Evolutionary conservation across 1,140 invertebrate species (phyloP), one percentile per base, ranked within the genome.

Genomic region (Nasonia longicornis): DNA sequence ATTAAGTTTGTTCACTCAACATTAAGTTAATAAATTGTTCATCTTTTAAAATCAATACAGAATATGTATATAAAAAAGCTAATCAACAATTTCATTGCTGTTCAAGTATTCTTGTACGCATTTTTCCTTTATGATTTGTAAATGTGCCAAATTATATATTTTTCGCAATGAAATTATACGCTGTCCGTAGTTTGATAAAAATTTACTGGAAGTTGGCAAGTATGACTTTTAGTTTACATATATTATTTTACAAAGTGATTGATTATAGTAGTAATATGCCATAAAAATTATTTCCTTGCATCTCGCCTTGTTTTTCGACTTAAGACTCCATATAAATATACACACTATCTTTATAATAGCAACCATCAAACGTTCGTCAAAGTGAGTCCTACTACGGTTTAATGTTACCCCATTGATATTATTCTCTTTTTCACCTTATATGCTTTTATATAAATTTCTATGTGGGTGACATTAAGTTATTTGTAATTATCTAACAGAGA

Each of bases 191-290:
- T 64, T 72, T 48, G n/a, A 63, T 81, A 81, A 81, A 71, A 81
- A 35, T 81, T 75, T 81, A 81, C 42, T 81, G 80, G 52, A 81
- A 77, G 74, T 71, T 77, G 67, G 58, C 80, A 77, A 81, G 58
- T 76, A 63, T 66, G 58, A 71, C 64, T 82, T 74, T 66, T n/a
- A 77, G 3, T 67, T 80, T 85, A 85, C 83, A 83, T 84, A 81
- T 84, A 86, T 79, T 84, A 78, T 85, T 79, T 83, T 85, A 85
- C 84, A 70, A 84, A 83, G 83, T 84, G 78, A 84, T 83, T 84
- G 83, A 84, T 85, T 81, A 84, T 85, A 83, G 42, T 80, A 83
- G 84, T 84, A 86, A 80, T 86, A 84, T 83, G 45, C 82, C 84
- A 84, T 84, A 85, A 80, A 85, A 86, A 84, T 84, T 67, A 79